These are phyloP conservation scores for Resseliella maxima DNA, from an alignment of 2,888 invertebrate genomes.

Conservation along the genomic window DNA sequence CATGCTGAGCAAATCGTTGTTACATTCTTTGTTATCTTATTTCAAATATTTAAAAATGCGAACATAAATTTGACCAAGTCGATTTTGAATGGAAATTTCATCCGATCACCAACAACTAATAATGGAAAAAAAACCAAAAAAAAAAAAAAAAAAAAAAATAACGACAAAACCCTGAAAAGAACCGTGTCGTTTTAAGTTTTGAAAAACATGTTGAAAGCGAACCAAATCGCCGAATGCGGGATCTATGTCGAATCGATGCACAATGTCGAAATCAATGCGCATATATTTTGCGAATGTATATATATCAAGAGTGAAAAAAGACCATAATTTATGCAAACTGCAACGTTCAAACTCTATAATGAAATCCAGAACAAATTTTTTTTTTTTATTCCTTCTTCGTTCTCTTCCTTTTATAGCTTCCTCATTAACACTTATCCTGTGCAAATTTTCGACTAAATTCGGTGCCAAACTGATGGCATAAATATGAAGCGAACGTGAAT, in stretches of 20 bases:
- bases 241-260: background rate
- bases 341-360: background rate
- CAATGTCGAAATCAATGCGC: background rate
- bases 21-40: no score
- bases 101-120: no score
- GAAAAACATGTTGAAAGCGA: conserved; percentile 39
- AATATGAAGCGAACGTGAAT: no score
- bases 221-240: conserved; percentile 4
- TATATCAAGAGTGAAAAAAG: no score
- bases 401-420: conserved; percentile 7
- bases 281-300: background rate
- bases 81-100: no score
- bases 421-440: conserved; percentile 21
- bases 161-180: no score
- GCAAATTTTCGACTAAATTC: no score
- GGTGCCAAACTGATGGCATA: no score
- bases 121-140: background rate
- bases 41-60: background rate
- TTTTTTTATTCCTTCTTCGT: no score
- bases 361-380: no score
- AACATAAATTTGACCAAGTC: no score
- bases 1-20: background rate
- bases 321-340: conserved; percentile 38
- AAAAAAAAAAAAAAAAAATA: background rate
- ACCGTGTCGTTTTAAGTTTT: background rate